phyloP scores from a whole-genome alignment of 2,113 vertebrate species.

The Scomber scombrus region DNA sequence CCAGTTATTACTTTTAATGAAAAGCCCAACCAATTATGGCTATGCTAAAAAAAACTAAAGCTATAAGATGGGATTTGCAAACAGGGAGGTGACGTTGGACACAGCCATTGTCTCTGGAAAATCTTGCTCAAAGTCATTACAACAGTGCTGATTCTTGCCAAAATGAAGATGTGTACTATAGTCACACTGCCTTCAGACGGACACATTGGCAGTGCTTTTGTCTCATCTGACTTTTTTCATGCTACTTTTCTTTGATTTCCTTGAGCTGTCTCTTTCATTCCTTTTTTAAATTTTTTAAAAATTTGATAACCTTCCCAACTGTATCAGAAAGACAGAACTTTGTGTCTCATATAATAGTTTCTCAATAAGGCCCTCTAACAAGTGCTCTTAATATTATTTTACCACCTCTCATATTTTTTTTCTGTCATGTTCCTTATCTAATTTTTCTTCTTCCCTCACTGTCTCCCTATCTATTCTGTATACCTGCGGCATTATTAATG shows the following conservation, averaged over 20 bases:
- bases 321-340: constrained; percentile 17
- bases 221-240: constrained; percentile 17
- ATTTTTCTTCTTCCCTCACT: constrained; percentile 24
- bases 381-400: constrained; percentile 26
- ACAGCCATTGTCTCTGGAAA: not conserved
- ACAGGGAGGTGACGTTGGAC: too few relatives aligned
- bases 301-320: constrained; percentile 17
- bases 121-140: not conserved
- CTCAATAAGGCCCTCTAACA: constrained; percentile 30
- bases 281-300: constrained; percentile 9
- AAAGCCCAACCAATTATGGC: too few relatives aligned
- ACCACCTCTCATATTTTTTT: constrained; percentile 35
- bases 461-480: constrained; percentile 39
- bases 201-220: constrained; percentile 6
- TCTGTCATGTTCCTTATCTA: constrained; percentile 37
- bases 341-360: constrained; percentile 36
- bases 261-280: constrained; percentile 18
- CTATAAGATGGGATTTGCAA: too few relatives aligned
- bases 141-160: not conserved
- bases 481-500: constrained; percentile 64
- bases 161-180: constrained; percentile 1
- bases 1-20: too few relatives aligned
- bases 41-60: too few relatives aligned
- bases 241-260: constrained; percentile 4
- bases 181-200: constrained; percentile 9